Percentiles rank a stretch among this genome's conserved stretches.
These are phyloP conservation scores for Callyntrura sp. DNA, from an alignment of 2,888 invertebrate genomes.

Conservation along the genomic window DNA sequence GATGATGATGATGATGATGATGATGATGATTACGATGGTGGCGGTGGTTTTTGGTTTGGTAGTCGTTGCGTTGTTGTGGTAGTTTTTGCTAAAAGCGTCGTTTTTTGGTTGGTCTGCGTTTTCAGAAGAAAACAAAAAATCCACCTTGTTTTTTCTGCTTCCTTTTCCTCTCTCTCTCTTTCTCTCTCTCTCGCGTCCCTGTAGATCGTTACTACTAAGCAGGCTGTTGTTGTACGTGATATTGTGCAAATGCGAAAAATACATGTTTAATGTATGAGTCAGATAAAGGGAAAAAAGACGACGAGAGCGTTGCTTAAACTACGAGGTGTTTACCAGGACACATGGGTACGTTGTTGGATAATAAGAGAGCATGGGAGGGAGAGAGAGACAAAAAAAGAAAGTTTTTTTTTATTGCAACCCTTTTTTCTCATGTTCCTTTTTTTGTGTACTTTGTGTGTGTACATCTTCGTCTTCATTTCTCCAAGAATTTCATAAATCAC, in stretches of 20 bases:
- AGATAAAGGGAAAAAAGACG: background rate
- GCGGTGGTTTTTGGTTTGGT: background rate
- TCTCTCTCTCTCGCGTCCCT: background rate
- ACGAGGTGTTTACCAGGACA: too few species aligned
- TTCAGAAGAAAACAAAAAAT: slow-evolving; percentile 1
- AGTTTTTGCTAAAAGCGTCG: slow-evolving; percentile 24
- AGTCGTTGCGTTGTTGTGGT: slow-evolving; percentile 4
- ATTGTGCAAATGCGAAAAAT: background rate
- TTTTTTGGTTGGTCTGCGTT: slow-evolving; percentile 29
- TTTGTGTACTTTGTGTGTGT: slow-evolving; percentile 38
- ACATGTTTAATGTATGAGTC: slow-evolving; percentile 60
- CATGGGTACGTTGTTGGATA: background rate
- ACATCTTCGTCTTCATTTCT: slow-evolving; percentile 81
- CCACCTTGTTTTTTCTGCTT: slow-evolving; percentile 21
- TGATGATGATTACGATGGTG: background rate
- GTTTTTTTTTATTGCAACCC: slow-evolving; percentile 58
- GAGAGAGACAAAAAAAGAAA: background rate
- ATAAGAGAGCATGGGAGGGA: background rate
- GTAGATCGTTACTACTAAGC: slow-evolving; percentile 16
- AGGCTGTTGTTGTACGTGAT: background rate
- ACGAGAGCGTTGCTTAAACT: background rate
- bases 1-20: background rate
- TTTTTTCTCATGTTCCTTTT: slow-evolving; percentile 12
- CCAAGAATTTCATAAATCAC: slow-evolving; percentile 83
- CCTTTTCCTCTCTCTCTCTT: background rate